Conservation (phyloP, 2,113 vertebrate genomes). For the Candoia aspera region DNA sequence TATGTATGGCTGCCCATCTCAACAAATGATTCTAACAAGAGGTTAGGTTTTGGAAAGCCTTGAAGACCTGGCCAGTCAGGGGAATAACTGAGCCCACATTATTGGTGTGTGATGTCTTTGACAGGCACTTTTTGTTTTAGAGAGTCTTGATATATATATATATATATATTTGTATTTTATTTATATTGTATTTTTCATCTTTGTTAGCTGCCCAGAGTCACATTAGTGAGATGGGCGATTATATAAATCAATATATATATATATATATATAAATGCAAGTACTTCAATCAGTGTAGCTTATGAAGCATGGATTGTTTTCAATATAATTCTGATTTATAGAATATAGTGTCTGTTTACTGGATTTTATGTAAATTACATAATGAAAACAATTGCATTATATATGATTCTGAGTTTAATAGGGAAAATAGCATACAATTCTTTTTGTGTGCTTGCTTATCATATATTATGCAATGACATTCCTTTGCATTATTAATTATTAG, state of each 20-base stretch:
- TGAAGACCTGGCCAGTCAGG: neutral
- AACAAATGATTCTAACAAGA: neutral
- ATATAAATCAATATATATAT: neutral
- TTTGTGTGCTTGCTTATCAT: conserved; percentile 34
- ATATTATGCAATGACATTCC: conserved; percentile 7
- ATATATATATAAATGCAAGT: neutral
- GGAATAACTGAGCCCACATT: neutral
- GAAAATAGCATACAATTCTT: conserved; percentile 5
- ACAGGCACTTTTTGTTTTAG: neutral
- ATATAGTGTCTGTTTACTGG: neutral
- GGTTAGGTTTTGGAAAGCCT: neutral
- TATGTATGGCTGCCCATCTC: neutral
- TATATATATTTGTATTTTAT: neutral
- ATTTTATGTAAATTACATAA: conserved; percentile 11
- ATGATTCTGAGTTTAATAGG: neutral
- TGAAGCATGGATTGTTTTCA: neutral
- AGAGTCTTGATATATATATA: neutral
- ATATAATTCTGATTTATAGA: neutral
- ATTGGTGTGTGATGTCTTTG: neutral
- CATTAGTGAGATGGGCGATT: neutral
- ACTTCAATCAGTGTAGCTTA: neutral
- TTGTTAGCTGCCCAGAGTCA: neutral
- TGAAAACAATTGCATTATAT: neutral
- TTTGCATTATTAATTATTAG: conserved; percentile 25
- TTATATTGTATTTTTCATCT: neutral